phyloP scores from a whole-genome alignment of 2,797 vertebrate species.

The Ctenopoma multispine region DNA sequence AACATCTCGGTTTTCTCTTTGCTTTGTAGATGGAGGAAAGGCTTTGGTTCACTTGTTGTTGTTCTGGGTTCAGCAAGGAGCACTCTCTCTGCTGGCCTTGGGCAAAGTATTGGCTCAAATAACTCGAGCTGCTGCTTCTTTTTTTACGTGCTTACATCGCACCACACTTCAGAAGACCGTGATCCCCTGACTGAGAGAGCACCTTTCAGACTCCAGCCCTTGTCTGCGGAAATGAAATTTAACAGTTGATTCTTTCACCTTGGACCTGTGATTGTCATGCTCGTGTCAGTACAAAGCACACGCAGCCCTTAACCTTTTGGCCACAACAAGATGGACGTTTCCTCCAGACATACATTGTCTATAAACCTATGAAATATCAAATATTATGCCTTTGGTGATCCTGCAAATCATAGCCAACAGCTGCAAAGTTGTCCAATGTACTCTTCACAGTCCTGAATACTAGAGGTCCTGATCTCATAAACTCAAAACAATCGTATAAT shows the following conservation, averaged over 20 bases:
- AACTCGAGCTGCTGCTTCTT: constrained; percentile 30
- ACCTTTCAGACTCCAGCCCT: constrained; percentile 6
- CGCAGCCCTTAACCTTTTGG: background rate
- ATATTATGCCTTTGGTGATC: background rate
- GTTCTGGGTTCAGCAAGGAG: constrained; percentile 42
- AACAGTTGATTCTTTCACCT: constrained; percentile 4
- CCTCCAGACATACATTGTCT: background rate
- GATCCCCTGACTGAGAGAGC: background rate
- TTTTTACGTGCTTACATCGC: constrained; percentile 23
- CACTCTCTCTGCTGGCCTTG: constrained; percentile 46
- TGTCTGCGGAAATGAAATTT: constrained; percentile 13
- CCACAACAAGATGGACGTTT: background rate
- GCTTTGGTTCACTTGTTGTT: constrained; percentile 48
- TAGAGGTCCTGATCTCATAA: background rate
- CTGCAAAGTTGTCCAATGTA: background rate
- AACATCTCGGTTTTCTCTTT: constrained; percentile 48
- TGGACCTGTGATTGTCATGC: background rate
- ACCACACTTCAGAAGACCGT: constrained; percentile 12
- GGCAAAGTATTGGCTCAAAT: constrained; percentile 52
- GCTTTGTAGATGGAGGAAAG: constrained; percentile 47
- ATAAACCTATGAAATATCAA: background rate
- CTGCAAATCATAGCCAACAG: background rate
- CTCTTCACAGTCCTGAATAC: background rate
- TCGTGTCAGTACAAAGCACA: background rate
- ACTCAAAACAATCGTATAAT: background rate